These are phyloP conservation scores for Enteromius viviparus DNA, from an alignment of 2,797 vertebrate genomes.

Conservation along the genomic window DNA sequence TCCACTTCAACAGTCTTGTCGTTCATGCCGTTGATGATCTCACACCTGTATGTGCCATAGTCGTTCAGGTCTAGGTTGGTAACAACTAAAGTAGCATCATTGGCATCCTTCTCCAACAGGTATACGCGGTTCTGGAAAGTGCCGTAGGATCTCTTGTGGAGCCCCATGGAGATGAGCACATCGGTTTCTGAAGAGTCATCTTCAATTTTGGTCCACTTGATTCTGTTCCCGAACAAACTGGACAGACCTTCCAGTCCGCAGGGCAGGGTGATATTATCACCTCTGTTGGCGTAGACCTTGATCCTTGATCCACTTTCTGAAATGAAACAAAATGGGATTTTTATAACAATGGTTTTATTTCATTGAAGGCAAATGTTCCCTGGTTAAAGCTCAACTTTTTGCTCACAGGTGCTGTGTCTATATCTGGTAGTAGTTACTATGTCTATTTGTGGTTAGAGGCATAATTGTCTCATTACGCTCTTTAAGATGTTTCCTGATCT, in stretches of 20 bases:
- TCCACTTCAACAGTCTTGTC: slow-evolving; percentile 83
- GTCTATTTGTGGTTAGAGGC: slow-evolving; percentile 47
- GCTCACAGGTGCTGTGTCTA: background rate
- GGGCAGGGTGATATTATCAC: slow-evolving; percentile 83
- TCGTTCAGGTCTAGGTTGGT: slow-evolving; percentile 81
- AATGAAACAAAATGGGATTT: slow-evolving; percentile 30
- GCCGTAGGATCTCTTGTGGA: slow-evolving; percentile 83
- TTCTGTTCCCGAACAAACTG: slow-evolving; percentile 74
- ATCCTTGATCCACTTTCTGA: slow-evolving; percentile 63
- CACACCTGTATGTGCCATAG: slow-evolving; percentile 88
- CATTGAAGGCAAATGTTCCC: slow-evolving; percentile 6
- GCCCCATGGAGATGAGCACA: slow-evolving; percentile 88
- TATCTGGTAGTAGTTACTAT: slow-evolving; percentile 22
- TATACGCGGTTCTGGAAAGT: slow-evolving; percentile 80
- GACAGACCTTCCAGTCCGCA: slow-evolving; percentile 80
- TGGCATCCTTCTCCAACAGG: slow-evolving; percentile 74
- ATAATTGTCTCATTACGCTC: slow-evolving; percentile 34
- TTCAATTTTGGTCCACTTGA: slow-evolving; percentile 93
- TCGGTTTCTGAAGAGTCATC: slow-evolving; percentile 84
- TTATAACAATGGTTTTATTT: background rate
- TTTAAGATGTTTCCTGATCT: slow-evolving; percentile 28
- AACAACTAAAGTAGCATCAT: slow-evolving; percentile 86
- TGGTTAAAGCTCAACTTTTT: background rate
- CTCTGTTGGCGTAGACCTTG: slow-evolving; percentile 76
- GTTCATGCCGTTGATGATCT: slow-evolving; percentile 86